Evolutionary conservation across 2,888 invertebrate species (phyloP).

Genomic region (Girardia tigrina): DNA sequence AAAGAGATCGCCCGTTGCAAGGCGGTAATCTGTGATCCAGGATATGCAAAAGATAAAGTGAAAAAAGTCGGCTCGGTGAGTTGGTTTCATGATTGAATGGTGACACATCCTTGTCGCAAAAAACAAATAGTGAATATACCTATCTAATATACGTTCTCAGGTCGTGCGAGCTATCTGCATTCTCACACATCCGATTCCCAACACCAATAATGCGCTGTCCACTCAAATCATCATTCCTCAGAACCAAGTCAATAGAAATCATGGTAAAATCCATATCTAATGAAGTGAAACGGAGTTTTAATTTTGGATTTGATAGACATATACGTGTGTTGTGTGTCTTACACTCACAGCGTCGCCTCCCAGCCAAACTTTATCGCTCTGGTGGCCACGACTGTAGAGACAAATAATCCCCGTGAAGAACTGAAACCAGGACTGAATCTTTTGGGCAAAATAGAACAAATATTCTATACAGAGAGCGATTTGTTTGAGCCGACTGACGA

Average conservation of each 20-base stretch:
- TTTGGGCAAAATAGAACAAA: constrained; percentile 77
- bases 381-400: constrained; percentile 96
- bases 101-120: too few relatives aligned
- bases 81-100: too few relatives aligned
- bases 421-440: constrained; percentile 82
- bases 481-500: constrained; percentile 79
- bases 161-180: constrained; percentile 95
- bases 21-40: constrained; percentile 69
- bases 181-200: constrained; percentile 85
- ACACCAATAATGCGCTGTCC: constrained; percentile 76
- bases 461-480: constrained; percentile 59
- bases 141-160: constrained; percentile 46
- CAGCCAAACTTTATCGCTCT: constrained; percentile 75
- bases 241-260: constrained; percentile 67
- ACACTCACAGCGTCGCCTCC: constrained; percentile 75
- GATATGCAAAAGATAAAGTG: constrained; percentile 72
- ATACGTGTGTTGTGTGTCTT: constrained; percentile 88
- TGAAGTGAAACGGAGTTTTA: not conserved
- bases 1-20: constrained; percentile 84
- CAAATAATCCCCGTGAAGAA: constrained; percentile 72
- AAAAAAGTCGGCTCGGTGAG: constrained; percentile 54
- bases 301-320: constrained; percentile 65
- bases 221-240: constrained; percentile 99
- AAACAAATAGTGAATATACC: not conserved
- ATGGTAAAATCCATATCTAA: constrained; percentile 51